Base-by-base conservation (phyloP, 1,140 invertebrate species). In the Drosophila watanabei region DNA sequence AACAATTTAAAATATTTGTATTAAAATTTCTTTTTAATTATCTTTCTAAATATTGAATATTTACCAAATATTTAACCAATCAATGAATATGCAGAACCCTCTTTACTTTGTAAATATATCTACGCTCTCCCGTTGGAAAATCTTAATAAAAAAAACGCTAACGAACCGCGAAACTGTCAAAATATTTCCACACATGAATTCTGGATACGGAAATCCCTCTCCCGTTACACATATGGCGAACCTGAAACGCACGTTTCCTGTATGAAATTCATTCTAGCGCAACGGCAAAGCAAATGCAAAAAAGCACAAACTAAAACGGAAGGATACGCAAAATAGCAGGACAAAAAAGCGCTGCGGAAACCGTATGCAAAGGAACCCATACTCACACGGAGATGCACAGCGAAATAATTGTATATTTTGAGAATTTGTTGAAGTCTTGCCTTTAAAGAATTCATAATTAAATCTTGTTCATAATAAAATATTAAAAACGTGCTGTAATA, bases 101-200 rank as follows among this genome's bases (percentile, higher is more conserved):
- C n/a, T 24, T 52, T 69, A 32, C 37, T 28, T 51, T 52, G 30
- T 43, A 52, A 43, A 70, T 35, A 32, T 30, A 30, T 24, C 5
- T 8, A 2, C n/a, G 11, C n/a, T 20, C 7, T 11, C 32, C 32
- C 28, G 1, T 32, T 9, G 4, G 24, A 72, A 51, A 51, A 43
- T 18, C 14, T 6, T 32, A 63, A 37, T 56, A 62, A 56, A 57
- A 65, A 66, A 81, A 73, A 76, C 72, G 69, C 82, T 89, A 90
- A 90, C 86, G 86, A 90, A 82, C 86, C 86, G 82, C 86, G 76
- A 90, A 86, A 90, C 87, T 90, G 86, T 90, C 86, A 90, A 90
- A 90, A 91, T 82, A 90, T 82, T 90, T 90, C 72, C 86, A 82
- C 72, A 82, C 68, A 70, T 82, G 84, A 75, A 69, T 57, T 43